Conservation (phyloP, 2,797 vertebrate genomes). For the Strix occidentalis region DNA sequence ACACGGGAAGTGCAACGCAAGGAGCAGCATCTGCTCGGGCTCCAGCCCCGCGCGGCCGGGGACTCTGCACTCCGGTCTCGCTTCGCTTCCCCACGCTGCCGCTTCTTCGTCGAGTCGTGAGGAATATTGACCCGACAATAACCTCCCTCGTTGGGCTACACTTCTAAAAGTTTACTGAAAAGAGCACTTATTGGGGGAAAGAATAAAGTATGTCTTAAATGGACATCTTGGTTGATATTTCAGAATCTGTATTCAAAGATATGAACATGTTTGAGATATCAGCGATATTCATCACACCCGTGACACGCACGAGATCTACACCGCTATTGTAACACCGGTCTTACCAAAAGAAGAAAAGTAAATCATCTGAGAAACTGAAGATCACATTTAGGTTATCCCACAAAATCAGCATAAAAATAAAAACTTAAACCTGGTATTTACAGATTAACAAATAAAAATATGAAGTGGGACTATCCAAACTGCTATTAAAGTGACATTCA, state of each 20-base stretch:
- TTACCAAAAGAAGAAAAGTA: neutral
- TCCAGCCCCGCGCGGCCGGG: neutral
- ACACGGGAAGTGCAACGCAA: accelerated
- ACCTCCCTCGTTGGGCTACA: neutral
- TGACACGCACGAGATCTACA: neutral
- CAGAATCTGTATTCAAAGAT: neutral
- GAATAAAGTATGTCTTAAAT: neutral
- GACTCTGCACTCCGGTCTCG: too few relatives aligned
- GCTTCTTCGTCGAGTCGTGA: neutral
- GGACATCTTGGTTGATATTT: neutral
- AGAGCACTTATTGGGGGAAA: conserved; percentile 57
- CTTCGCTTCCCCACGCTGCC: accelerated
- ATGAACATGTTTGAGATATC: neutral
- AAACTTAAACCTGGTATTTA: conserved; percentile 1
- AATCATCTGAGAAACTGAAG: conserved; percentile 6
- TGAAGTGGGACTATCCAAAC: conserved; percentile 45
- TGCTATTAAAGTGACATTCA: conserved; percentile 66
- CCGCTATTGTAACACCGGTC: accelerated
- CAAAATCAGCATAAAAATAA: conserved; percentile 24
- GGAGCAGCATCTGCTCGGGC: neutral
- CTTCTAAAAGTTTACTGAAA: neutral
- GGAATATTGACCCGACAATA: neutral
- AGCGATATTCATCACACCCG: neutral
- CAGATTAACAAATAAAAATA: conserved; percentile 34
- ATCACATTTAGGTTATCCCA: conserved; percentile 9